Evolutionary conservation across 2,888 invertebrate genomes (phyloP).

Genomic region (Mythimna ferrago): DNA sequence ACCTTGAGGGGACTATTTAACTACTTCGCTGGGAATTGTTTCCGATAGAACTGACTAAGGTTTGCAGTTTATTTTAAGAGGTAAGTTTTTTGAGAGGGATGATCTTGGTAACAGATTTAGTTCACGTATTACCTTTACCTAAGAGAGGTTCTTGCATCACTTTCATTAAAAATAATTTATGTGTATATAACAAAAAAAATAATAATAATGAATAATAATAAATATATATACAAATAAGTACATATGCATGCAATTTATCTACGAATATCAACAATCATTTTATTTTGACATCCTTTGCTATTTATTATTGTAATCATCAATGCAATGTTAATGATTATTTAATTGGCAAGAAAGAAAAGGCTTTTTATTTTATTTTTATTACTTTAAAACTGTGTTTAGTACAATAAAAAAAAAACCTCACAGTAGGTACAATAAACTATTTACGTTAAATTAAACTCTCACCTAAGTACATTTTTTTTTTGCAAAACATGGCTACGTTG

Average conservation of each 20-base stretch:
- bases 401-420: neutral
- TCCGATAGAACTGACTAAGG: constrained; percentile 49
- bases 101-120: constrained; percentile 1
- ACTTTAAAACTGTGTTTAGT: neutral
- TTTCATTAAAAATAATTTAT: too few species aligned
- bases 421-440: neutral
- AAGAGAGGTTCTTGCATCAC: too few species aligned
- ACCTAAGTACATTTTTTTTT: constrained; percentile 21
- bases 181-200: too few species aligned
- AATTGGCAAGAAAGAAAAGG: too few species aligned
- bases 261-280: too few species aligned
- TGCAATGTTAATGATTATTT: too few species aligned
- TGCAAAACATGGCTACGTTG: constrained; percentile 13
- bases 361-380: too few species aligned
- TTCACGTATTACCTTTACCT: neutral
- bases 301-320: too few species aligned
- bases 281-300: too few species aligned
- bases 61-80: constrained; percentile 42
- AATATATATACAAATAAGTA: too few species aligned
- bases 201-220: too few species aligned
- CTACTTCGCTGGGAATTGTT: constrained; percentile 47
- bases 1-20: constrained; percentile 53
- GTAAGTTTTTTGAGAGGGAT: constrained; percentile 27
- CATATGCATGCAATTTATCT: too few species aligned
- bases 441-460: constrained; percentile 3